Evolutionary conservation across 2,888 invertebrate species (phyloP).

Genomic region (Drosophila mimica): DNA sequence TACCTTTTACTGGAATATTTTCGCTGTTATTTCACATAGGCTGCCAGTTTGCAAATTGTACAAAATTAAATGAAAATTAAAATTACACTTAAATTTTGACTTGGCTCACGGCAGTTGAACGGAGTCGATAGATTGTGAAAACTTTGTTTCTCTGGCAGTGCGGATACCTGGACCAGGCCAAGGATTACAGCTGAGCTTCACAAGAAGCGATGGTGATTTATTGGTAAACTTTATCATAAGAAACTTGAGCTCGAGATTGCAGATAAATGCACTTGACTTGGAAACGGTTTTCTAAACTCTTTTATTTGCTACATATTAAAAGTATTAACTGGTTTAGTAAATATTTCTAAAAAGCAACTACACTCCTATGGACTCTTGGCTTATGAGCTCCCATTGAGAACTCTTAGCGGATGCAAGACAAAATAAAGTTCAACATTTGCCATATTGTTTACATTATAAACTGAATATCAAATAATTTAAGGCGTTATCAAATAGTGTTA

Average conservation of each 20-base stretch:
- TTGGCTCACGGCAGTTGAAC: conserved; percentile 15
- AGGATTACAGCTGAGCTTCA: background rate
- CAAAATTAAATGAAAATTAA: background rate
- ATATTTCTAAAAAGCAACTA: background rate
- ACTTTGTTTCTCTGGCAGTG: background rate
- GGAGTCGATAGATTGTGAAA: background rate
- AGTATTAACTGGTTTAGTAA: background rate
- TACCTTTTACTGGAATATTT: background rate
- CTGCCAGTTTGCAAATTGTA: background rate
- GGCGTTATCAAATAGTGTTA: conserved; percentile 14
- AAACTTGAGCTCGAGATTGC: background rate
- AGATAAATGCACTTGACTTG: conserved; percentile 3
- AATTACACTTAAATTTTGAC: background rate
- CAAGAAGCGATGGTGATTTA: background rate
- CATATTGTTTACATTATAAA: conserved; percentile 33
- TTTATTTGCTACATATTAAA: background rate
- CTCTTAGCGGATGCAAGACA: background rate
- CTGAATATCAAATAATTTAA: conserved; percentile 10
- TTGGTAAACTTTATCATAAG: background rate
- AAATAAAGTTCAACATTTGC: conserved; percentile 2
- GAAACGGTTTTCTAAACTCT: background rate
- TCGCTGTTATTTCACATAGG: background rate
- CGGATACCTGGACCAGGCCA: background rate
- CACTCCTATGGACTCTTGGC: background rate
- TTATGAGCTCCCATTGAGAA: background rate